Base-by-base conservation (phyloP, 2,888 invertebrate genomes). In the Ophion ventricosus region DNA sequence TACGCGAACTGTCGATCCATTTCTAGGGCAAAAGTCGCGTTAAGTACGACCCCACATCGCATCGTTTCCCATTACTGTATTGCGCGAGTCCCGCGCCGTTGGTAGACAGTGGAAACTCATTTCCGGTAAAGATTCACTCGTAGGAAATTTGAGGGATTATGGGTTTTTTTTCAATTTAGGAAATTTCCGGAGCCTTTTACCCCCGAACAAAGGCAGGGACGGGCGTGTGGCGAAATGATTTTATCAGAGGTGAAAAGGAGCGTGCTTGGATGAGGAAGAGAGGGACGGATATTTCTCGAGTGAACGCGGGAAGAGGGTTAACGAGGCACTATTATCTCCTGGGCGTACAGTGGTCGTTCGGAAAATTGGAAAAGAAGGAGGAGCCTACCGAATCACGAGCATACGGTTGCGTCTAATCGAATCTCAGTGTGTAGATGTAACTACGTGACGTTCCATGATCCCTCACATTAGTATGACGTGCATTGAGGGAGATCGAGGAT, bases 291-390 rank as follows among this genome's bases (percentile, higher is more conserved):
- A 49, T 67, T 67, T 67, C 23, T 49, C 25, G 25, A 43, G 49
- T 25, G 49, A 17, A 67, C 17, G 49, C 4, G 49, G 49, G 14
- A 49, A 17, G 67, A 67, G 67, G 14, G 43, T 67, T 67, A 61
- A 80, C 74, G 80, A 80, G 67, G 59, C 49, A 54, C 67, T 80
- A 74, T 80, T 74, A 80, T 80, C 59, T 40, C 40, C 23, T 49
- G 54, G 11, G 25, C 40, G 20, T 25, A 11, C 49, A 57, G 1
- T 64, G 49, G 49, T 49, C 67, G 43, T 25, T 43, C 4, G 25
- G 67, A 67, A 49, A 67, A 49, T 26, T 23, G 17, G 43, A 17
- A 49, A 49, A 67, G 49, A 17, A 67, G 67, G 14, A 25, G 17
- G 23, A 43, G 2, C 23, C 8, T 2, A 43, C 25, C 20, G 43